Evolutionary conservation across 2,113 vertebrate species (phyloP), one percentile per base, ranked within the genome.

Genomic region (Eidolon helvum): DNA sequence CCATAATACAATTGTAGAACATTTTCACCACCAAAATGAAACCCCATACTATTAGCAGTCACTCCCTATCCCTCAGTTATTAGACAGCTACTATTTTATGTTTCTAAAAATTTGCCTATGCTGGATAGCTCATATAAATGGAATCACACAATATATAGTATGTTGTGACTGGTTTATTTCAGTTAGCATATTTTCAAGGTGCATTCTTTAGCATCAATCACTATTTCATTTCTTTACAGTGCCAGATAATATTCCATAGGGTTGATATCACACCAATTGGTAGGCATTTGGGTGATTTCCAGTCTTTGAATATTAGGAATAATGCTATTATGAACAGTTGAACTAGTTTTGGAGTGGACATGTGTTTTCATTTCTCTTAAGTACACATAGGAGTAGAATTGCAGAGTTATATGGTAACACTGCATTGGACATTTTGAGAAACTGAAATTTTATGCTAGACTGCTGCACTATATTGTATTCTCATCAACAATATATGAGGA

Each of bases 341-440:
- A 43, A 59, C 7, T 26, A 72, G 21, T 55, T 74, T 75, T 43
- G 83, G 0, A 68, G 6, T 85, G 61, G 4, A 61, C 14, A 3
- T 89, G 15, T 33, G 11, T 86, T 87, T 95, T 71, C 16, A 83
- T 61, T 33, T 86, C 15, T 72, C 26, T 65, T 83, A 48, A n/a
- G 0, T 15, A 45, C 22, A 50, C 30, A 38, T 28, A 55, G 18
- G 24, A 71, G 38, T 89, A 38, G 40, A 72, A 48, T 40, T n/a
- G 1, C 3, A 38, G 8, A 11, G 19, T 45, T 33, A 90, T 43
- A 11, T 40, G 71, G 2, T 19, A 85, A 57, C 5, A 45, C 26
- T 63, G 4, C 43, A 33, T 24, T n/a, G 89, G 72, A 33, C 35
- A 87, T 83, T 72, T 74, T 83, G 43, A 96, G 68, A 9, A 69